Base-by-base conservation (phyloP, 2,113 vertebrate genomes). In the Alosa alosa region DNA sequence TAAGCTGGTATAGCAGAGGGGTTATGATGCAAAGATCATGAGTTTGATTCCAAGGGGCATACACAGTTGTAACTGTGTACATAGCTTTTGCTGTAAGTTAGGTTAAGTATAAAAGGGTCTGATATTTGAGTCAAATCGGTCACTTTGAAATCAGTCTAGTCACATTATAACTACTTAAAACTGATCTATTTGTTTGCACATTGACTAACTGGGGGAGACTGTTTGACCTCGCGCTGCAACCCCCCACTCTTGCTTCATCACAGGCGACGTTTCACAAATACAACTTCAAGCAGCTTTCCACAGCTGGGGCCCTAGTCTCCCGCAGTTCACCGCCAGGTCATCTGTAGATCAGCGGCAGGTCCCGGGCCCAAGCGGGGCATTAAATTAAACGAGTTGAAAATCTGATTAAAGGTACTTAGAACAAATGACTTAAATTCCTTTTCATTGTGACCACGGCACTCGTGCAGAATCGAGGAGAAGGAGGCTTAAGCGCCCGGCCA, bases 351-450 rank as follows among this genome's bases (percentile, higher is more conserved):
- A 82, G 22, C 83, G 4, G 50, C 84, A 72, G 20, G 81, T 60
- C 81, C n/a, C 83, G 55, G 20, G 81, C 57, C 81, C n/a, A 17
- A 85, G 64, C 46, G 81, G 36, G 46, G 72, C 52, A 72, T 55
- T 57, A 11, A 13, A 84, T 60, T 20, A 85, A 86, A 64, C 8
- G 82, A 87, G 55, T 81, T 72, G 31, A 78, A 82, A 86, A 84
- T 84, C 83, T 89, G 87, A 91, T 93, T 89, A 87, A 75, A 68
- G 89, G 85, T 87, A 89, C 88, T 85, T 89, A 81, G 84, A 45
- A 86, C 83, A 93, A 89, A 90, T 83, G 52, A 86, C 45, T 87
- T 39, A 82, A 87, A 87, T 86, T 86, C 64, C 72, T 84, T 89
- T 87, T 86, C 84, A 85, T 90, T 93, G 85, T 89, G 52, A 57